Percentiles rank a stretch among this genome's conserved stretches.
phyloP scores from a whole-genome alignment of 1,140 invertebrate species.

The Brachionus rubens region DNA sequence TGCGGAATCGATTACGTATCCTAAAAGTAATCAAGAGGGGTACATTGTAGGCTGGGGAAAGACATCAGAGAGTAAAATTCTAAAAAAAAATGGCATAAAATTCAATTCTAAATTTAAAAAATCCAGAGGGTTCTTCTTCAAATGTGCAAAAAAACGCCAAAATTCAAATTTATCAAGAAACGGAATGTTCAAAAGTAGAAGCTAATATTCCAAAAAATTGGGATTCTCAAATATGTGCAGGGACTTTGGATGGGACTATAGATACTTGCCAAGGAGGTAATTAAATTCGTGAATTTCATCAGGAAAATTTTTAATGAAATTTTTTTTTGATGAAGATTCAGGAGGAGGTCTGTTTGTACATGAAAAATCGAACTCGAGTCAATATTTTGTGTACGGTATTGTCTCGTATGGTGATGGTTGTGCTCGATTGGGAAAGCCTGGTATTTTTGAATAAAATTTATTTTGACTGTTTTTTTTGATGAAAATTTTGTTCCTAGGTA shows the following conservation, averaged over 20 bases:
- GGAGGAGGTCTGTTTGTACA: constrained; percentile 28
- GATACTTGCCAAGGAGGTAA: constrained; percentile 45
- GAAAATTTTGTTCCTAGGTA: not conserved
- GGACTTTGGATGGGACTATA: constrained; percentile 6
- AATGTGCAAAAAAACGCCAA: not conserved
- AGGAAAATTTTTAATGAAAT: too few relatives aligned
- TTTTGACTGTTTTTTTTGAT: not conserved
- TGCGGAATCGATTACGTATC: not conserved
- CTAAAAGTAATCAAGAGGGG: not conserved
- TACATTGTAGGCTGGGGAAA: constrained; percentile 34
- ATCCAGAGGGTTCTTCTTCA: not conserved
- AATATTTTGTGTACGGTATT: constrained; percentile 9
- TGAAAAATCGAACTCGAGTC: not conserved
- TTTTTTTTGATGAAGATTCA: constrained; percentile 6
- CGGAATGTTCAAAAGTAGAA: not conserved
- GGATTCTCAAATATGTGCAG: constrained; percentile 39
- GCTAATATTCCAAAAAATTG: constrained; percentile 3
- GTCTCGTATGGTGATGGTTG: constrained; percentile 44
- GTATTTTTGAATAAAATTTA: not conserved
- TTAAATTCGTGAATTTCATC: too few relatives aligned
- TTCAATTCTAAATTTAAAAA: not conserved
- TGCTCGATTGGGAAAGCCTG: constrained; percentile 5
- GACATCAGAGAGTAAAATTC: constrained; percentile 12
- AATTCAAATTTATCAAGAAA: not conserved
- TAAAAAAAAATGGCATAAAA: not conserved